Percentiles rank a stretch among this genome's conserved stretches.
Conservation (phyloP, 2,797 vertebrate genomes). For the Sphenodon punctatus region DNA sequence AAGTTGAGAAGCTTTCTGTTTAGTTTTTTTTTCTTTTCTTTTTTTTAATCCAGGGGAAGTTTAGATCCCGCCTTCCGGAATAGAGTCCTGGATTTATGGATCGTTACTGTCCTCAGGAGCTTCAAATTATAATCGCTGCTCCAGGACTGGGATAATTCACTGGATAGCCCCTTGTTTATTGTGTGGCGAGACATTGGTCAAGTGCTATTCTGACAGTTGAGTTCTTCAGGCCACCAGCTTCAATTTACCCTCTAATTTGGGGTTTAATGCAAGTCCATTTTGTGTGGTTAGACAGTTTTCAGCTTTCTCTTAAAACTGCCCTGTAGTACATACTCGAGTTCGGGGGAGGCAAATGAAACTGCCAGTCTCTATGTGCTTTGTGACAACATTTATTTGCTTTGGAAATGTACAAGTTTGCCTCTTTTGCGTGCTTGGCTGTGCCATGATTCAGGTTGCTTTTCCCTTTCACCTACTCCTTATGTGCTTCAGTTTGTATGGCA, state of each 20-base stretch:
- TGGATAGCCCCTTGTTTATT: neutral
- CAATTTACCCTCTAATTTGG: neutral
- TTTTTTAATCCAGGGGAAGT: neutral
- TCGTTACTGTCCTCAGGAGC: neutral
- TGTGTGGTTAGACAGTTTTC: neutral
- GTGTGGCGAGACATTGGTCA: neutral
- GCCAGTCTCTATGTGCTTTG: neutral
- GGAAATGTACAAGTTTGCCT: constrained; percentile 3
- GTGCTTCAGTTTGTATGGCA: neutral
- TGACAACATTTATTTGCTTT: constrained; percentile 24
- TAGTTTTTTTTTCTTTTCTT: too few relatives aligned
- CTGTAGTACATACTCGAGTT: neutral
- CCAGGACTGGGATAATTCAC: neutral
- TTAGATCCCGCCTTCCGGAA: neutral
- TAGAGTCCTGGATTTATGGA: neutral
- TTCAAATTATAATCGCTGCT: neutral
- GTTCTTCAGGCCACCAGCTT: neutral
- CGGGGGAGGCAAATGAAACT: neutral
- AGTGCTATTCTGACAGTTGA: neutral
- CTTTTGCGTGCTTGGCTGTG: neutral
- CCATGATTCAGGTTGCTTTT: neutral
- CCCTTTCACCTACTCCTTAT: neutral
- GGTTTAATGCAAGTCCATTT: neutral
- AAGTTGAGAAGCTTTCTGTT: too few relatives aligned
- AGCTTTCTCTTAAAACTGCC: constrained; percentile 52